These are phyloP conservation scores for Heliangelus exortis DNA, from an alignment of 2,797 vertebrate genomes.

Conservation along the genomic window DNA sequence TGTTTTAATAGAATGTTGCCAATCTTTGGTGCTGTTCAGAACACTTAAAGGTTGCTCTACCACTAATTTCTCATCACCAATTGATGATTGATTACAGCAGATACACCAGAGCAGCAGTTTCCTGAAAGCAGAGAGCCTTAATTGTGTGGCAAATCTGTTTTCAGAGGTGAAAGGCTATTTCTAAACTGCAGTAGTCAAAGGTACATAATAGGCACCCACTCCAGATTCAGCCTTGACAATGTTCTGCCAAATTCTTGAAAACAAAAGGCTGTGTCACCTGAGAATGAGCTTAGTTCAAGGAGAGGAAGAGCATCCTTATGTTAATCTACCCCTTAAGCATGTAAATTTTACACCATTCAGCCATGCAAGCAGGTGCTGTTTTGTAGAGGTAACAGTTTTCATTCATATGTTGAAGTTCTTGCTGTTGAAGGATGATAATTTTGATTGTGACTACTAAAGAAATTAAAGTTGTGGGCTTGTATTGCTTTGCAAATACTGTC, in stretches of 20 bases:
- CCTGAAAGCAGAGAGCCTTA: background rate
- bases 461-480: background rate
- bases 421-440: background rate
- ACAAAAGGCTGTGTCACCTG: background rate
- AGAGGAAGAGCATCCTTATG: background rate
- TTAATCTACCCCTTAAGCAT: background rate
- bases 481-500: background rate
- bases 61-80: background rate
- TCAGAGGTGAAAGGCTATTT: background rate
- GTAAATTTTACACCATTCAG: background rate
- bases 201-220: background rate
- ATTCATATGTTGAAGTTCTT: background rate
- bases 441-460: background rate
- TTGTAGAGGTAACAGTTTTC: background rate
- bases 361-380: background rate
- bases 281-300: background rate
- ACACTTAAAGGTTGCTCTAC: background rate
- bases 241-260: background rate
- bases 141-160: background rate
- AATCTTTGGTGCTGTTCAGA: background rate
- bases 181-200: background rate
- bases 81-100: background rate
- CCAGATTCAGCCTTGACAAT: background rate
- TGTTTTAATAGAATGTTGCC: background rate
- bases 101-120: background rate